Base-by-base conservation (phyloP, 2,888 invertebrate species). In the Tipula lateralis region DNA sequence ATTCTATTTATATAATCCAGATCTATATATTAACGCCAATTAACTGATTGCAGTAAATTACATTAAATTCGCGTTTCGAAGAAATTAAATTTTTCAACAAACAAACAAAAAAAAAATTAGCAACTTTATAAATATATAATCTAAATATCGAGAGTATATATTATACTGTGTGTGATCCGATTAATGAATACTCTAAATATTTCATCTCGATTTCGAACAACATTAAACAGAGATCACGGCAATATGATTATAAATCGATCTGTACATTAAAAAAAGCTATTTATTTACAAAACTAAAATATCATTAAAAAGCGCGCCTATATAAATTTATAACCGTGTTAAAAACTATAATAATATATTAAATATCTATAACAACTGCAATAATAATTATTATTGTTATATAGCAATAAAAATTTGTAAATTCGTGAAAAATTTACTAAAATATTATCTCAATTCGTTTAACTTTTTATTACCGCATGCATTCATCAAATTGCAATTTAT, bases 151-250 rank as follows among this genome's bases (percentile, higher is more conserved):
- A 66, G 66, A 66, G 66, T 19, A 66, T n/a, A n/a, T n/a, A n/a
- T n/a, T n/a, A n/a, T n/a, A n/a, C n/a, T n/a, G 66, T 66, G 66
- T 66, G 66, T 66, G 66, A 66, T 66, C 24, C 66, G 66, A 66
- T 66, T 66, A 66, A 66, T 66, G 66, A 24, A 9, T 9, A 12
- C 66, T 66, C 66, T 66, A 66, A 66, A 66, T 66, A 24, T 66
- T 66, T 66, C 66, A 66, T 66, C 66, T 66, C 9, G 66, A 24
- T 24, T 66, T 66, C 2, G 66, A 66, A 66, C n/a, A 44, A 66
- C 24, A 66, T 24, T 66, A 24, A 66, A 66, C 66, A 66, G 66
- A 66, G 66, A 9, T 66, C 66, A 24, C n/a, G 1, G n/a, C 0
- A 50, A 24, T n/a, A 3, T n/a, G 16, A n/a, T 39, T n/a, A 66